A percentile compares a stretch with the other conserved stretches of the same genome.
phyloP scores from a whole-genome alignment of 1,140 invertebrate species.

The Charaxes varanes region DNA sequence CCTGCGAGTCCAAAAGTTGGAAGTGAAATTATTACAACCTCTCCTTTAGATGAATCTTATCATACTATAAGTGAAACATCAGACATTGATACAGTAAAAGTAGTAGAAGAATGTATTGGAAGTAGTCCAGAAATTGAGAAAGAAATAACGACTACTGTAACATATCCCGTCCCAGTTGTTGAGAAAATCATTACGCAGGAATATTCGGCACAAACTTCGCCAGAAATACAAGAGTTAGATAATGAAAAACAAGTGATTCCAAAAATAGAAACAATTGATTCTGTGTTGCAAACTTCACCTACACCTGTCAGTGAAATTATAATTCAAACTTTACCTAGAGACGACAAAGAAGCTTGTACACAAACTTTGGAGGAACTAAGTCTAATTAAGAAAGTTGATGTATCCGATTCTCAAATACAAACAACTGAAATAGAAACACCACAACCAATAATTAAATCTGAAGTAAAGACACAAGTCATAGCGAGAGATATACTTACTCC shows the following conservation, averaged over 20 bases:
- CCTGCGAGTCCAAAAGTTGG: constrained; percentile 40
- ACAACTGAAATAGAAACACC: constrained; percentile 50
- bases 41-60: constrained; percentile 71
- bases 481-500: constrained; percentile 49
- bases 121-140: constrained; percentile 62
- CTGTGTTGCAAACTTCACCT: constrained; percentile 75
- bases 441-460: constrained; percentile 32
- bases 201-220: constrained; percentile 77
- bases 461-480: constrained; percentile 63
- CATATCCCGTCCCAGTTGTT: constrained; percentile 75
- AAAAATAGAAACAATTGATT: constrained; percentile 67
- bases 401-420: constrained; percentile 50
- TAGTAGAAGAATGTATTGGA: constrained; percentile 77
- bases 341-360: constrained; percentile 55
- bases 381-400: constrained; percentile 33
- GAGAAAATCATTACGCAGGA: constrained; percentile 73
- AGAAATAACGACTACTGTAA: constrained; percentile 67
- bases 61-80: constrained; percentile 75
- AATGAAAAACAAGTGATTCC: constrained; percentile 40
- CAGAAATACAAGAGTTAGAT: constrained; percentile 65
- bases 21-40: constrained; percentile 43
- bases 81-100: constrained; percentile 75
- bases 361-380: constrained; percentile 44
- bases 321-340: constrained; percentile 71
- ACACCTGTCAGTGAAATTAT: constrained; percentile 66